These are phyloP conservation scores for Andricus grossulariae DNA, from an alignment of 1,140 invertebrate genomes.

Conservation along the genomic window DNA sequence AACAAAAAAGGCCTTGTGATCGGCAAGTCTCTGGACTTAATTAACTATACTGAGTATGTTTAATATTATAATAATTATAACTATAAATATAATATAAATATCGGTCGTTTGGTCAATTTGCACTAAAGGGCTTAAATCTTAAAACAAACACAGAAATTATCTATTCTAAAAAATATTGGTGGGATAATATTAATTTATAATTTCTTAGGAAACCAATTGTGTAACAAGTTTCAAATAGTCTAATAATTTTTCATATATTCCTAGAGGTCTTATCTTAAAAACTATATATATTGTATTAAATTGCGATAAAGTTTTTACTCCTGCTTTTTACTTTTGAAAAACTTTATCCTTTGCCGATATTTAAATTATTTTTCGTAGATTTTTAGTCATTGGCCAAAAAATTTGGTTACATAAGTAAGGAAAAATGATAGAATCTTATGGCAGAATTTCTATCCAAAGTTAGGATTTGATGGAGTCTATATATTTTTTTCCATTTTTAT, in stretches of 20 bases:
- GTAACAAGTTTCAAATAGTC: background rate
- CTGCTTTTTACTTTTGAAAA: conserved; percentile 1
- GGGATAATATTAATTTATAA: background rate
- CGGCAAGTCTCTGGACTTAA: conserved; percentile 48
- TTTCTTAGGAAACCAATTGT: conserved; percentile 1
- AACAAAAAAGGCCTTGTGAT: conserved; percentile 29
- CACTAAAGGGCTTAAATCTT: conserved; percentile 1
- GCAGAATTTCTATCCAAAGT: background rate
- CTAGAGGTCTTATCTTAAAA: background rate
- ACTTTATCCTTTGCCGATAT: background rate
- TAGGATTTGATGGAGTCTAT: conserved; percentile 34
- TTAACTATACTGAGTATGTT: conserved; percentile 53
- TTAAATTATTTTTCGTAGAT: too few species aligned
- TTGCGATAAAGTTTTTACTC: conserved; percentile 11
- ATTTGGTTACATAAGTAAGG: too few species aligned
- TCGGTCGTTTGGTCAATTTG: background rate
- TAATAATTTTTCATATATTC: background rate
- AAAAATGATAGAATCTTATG: too few species aligned
- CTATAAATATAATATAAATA: conserved; percentile 6
- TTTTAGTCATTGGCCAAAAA: too few species aligned
- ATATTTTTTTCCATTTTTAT: background rate
- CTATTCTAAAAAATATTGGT: too few species aligned
- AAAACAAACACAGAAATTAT: too few species aligned
- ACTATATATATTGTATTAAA: background rate
- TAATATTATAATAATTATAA: conserved; percentile 44